A percentile compares a stretch with the other conserved stretches of the same genome.
phyloP scores from a whole-genome alignment of 1,140 invertebrate genomes.

The Babylonia areolata region DNA sequence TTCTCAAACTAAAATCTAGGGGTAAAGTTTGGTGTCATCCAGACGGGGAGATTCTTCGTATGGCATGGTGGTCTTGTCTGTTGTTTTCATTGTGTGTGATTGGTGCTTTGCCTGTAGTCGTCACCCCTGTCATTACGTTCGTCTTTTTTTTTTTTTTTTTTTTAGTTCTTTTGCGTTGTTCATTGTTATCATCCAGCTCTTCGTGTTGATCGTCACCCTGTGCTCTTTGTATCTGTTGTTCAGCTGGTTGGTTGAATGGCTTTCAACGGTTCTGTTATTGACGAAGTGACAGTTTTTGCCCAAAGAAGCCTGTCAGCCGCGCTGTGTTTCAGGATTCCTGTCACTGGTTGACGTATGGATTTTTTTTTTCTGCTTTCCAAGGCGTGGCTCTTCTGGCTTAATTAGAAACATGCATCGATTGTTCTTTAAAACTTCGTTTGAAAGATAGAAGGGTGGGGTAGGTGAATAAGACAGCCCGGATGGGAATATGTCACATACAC shows the following conservation, averaged over 20 bases:
- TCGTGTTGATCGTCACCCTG: neutral
- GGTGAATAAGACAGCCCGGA: neutral
- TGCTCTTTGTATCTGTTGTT: neutral
- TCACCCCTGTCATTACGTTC: too few species aligned
- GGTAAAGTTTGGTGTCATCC: too few species aligned
- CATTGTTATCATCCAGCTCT: neutral
- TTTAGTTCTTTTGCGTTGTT: neutral
- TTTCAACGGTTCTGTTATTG: neutral
- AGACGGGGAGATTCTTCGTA: too few species aligned
- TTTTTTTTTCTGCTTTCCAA: neutral
- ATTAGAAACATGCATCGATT: neutral
- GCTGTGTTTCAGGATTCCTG: neutral
- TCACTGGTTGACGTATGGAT: neutral
- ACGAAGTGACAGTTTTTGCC: neutral
- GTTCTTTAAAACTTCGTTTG: neutral
- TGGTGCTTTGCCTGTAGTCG: too few species aligned
- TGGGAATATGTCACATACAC: neutral
- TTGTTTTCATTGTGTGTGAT: too few species aligned
- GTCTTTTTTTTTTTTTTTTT: too few species aligned
- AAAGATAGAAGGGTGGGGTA: neutral
- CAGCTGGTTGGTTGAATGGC: neutral
- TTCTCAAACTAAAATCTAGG: too few species aligned
- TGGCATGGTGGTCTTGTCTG: too few species aligned
- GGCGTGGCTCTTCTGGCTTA: neutral
- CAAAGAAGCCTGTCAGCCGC: neutral